Base-by-base conservation (phyloP, 1,140 invertebrate species). In the Drosophila funebris region DNA sequence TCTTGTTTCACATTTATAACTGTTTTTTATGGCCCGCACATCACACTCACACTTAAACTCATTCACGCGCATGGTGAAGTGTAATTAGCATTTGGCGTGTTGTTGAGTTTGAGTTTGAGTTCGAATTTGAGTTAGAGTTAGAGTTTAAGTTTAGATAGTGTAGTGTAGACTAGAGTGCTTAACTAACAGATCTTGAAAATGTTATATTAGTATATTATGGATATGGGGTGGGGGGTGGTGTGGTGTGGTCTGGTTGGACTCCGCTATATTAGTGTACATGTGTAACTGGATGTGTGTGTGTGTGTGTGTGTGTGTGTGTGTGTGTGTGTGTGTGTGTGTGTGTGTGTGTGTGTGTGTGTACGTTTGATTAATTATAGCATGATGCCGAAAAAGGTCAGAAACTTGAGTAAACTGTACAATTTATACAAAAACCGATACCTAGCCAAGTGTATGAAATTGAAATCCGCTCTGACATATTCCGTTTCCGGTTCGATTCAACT, bases 321-420 rank as follows among this genome's bases (percentile, higher is more conserved):
- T 33, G 37, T 61, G 33, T 61, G 13, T 9, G 29, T 50, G 13
- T 39, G 0, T 11, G 41, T 57, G 1, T 33, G 4, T 11, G 41
- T 71, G 14, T 31, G 6, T 48, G 46, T 53, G 48, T 43, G 13
- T 31, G 36, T 56, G 46, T 57, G 60, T 41, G 27, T 56, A 18
- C 13, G 18, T 48, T 20, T 50, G 46, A 70, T 85, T 82, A 82
- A 57, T 87, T 91, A 91, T 74, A 91, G 83, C 87, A 85, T 85
- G 56, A 91, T 91, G 73, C 90, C 90, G 81, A 91, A 91, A 70
- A 91, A 91, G 76, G 90, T 91, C 67, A 91, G 79, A 91, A 91
- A 91, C 78, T 90, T 91, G 80, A 91, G 90, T 91, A 91, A 91
- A 90, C 90, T 91, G 90, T 91, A 91, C 90, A 91, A 90, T 91